Evolutionary conservation across 1,140 invertebrate genomes (phyloP), one percentile per base, ranked within the genome.

Genomic region (Drosophila arizonae): DNA sequence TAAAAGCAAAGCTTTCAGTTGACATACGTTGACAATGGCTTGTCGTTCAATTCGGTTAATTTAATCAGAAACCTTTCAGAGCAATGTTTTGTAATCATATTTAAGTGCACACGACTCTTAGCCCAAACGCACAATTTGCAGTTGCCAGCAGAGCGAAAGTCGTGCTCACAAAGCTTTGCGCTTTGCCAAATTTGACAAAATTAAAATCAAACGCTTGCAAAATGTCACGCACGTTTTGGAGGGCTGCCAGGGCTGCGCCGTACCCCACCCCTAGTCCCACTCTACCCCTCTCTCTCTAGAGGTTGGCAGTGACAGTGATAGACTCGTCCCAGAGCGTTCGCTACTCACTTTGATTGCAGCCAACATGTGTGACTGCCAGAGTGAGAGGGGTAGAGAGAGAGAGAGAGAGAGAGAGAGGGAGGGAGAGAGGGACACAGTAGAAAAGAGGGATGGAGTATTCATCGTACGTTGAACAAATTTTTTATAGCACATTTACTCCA

Each of bases 281-380:
- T 15, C 39, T n/a, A 9, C 15, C 41, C 4, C 6, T 15, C 33
- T 43, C 26, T 11, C 6, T 21, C 21, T 50, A 39, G 4, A 45
- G 48, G 55, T 67, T 43, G 41, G 43, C 69, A 72, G 58, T 72
- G 56, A 60, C 63, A 67, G 55, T 55, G 63, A 72, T 54, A 72
- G 39, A 60, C 41, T 67, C 21, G 62, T 60, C 63, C 39, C 63
- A 9, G 36, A 52, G 21, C 43, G 28, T 64, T 56, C 39, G 63
- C 72, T 74, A 74, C 72, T 74, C 57, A 70, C 72, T 63, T 57
- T 74, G 72, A 74, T 74, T 74, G 72, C 66, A 39, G 57, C 48
- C 39, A 39, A 3, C 45, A 46, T 64, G 68, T 64, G 67, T 28
- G 68, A 39, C 26, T 45, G 56, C 21, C 4, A 10, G 13, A 4